Percentiles rank a stretch among this genome's conserved stretches.
phyloP scores from a whole-genome alignment of 2,888 invertebrate species.

The Dysmachus trigonus region DNA sequence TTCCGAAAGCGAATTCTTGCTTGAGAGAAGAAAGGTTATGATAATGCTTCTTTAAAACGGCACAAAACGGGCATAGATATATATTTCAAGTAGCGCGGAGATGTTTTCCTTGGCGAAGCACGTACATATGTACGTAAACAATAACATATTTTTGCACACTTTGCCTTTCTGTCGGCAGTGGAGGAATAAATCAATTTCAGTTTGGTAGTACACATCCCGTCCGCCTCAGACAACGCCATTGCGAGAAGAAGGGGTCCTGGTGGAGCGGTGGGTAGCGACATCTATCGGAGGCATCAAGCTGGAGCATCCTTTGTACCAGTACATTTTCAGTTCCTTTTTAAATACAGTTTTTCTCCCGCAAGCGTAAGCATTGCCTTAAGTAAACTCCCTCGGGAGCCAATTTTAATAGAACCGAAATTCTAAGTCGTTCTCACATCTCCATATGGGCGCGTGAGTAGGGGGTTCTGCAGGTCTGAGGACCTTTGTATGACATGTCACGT shows the following conservation, averaged over 20 bases:
- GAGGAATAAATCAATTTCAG: background rate
- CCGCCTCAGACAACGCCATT: background rate
- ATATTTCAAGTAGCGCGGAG: background rate
- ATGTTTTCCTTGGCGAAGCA: background rate
- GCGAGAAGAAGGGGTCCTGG: background rate
- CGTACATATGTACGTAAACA: background rate
- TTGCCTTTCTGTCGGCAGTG: background rate
- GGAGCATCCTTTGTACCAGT: background rate
- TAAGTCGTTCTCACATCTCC: background rate
- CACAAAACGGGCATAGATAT: too few relatives aligned
- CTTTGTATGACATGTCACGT: constrained; percentile 31
- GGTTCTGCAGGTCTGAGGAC: background rate
- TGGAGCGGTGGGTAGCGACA: too few relatives aligned
- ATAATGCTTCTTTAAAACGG: background rate
- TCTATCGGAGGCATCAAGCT: background rate
- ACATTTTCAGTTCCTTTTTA: background rate
- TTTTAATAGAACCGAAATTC: background rate
- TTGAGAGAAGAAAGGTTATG: background rate
- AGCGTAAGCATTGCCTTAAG: background rate
- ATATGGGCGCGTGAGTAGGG: background rate
- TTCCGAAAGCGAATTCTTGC: background rate
- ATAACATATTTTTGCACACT: background rate
- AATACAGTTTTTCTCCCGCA: background rate
- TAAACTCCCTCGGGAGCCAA: background rate
- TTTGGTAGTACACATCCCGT: background rate